Base-by-base conservation (phyloP, 2,888 invertebrate species). In the Lysandra bellargus region DNA sequence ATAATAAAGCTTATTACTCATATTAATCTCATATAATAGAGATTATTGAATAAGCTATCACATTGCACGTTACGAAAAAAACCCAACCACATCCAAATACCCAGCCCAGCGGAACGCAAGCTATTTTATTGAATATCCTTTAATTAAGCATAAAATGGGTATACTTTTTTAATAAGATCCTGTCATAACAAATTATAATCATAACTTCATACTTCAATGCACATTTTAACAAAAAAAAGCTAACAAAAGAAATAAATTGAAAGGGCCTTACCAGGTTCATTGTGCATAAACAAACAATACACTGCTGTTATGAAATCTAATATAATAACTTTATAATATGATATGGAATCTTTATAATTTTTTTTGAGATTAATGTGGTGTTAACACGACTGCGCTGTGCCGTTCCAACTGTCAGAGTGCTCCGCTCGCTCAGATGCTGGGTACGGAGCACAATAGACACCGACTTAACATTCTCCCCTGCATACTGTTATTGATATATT, bases 171-270 rank as follows among this genome's bases (percentile, higher is more conserved):
- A 90, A 90, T 90, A 89, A 87, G 88, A 89, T 85, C 89, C 88
- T 94, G 95, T 93, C 95, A 93, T 88, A 94, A 93, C 91, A 90
- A 88, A 94, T 95, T 90, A 94, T 89, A 69, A 94, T 94, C 95
- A 95, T 94, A 95, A 93, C 90, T 92, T 88, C 87, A 92, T 80
- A 84, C 88, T 88, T 92, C 90, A 94, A 91, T 93, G 87, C 88
- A 83, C 87, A 87, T 87, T 87, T 87, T 75, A 86, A 69, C 33
- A 69, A 69, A 87, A 88, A 89, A 87, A 86, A 84, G 88, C 79
- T 86, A 86, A 88, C 85, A 83, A 88, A 78, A 85, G 85, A 83
- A 85, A 87, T 89, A 85, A 90, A 89, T 88, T 82, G 89, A 88
- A 90, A 89, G 88, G 91, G 85, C 87, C 94, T 93, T 90, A 94